Base-by-base conservation (phyloP, 2,113 vertebrate species). In the human region DNA sequence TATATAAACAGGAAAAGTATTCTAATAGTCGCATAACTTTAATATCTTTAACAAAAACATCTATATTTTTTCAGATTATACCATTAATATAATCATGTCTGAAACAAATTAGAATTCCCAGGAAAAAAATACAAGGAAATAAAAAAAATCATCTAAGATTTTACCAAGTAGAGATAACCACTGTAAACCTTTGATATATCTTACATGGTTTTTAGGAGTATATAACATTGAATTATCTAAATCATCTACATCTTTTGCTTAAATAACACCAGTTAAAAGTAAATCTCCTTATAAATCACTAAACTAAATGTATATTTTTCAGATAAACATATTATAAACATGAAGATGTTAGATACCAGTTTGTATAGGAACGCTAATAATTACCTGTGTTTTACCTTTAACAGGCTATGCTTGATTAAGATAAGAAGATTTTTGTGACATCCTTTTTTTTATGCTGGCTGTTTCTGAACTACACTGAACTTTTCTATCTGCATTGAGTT, bases 111-210 rank as follows among this genome's bases (percentile, higher is more conserved):
- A 1, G 40, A 90, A 83, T 94, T 89, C 13, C 25, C 38, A 84
- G 48, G 14, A 76, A 84, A 90, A 52, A 38, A 25, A 48, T 2
- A 35, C 8, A 68, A 48, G 13, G 35, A 55, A 79, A 87, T 35
- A 83, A 68, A 93, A 66, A 93, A 93, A 68, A 72, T 61, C 57
- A 92, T 64, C 64, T 2, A 93, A 68, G 55, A 91, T 40, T 90
- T 97, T 43, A 61, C 10, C 14, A 75, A 20, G 9, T 16, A 66
- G 1, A 35, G 43, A 52, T 20, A 93, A 45, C 3, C 20, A 40
- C 8, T 40, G 6, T 81, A 68, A 78, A 45, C 52, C 38, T 96
- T 80, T 89, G 64, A 38, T 73, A 72, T 48, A 90, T 66, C 25
- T 76, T 11, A 57, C 45, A 48, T 17, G 38, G 4, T 27, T 79